Conservation (phyloP, 92 coral and sea anemone genomes). For the Palythoa heliodiscus region DNA sequence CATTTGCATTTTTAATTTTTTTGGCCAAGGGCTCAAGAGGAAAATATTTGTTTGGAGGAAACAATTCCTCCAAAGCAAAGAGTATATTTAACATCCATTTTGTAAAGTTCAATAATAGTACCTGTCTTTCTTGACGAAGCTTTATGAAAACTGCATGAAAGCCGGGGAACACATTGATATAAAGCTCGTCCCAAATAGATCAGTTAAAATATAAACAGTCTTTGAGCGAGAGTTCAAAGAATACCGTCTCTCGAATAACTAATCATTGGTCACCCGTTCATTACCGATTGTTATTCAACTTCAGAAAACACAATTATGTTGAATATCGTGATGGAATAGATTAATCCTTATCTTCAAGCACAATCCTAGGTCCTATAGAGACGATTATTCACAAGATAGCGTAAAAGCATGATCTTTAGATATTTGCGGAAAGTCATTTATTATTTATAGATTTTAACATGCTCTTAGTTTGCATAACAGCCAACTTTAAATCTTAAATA, state of each 20-base stretch:
- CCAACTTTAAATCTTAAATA: background rate
- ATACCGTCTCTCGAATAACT: background rate
- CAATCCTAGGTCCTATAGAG: background rate
- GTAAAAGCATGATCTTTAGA: background rate
- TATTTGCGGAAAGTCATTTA: conserved; percentile 11
- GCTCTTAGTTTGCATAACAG: conserved; percentile 36
- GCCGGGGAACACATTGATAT: background rate
- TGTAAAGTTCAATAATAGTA: too few relatives aligned
- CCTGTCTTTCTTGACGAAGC: background rate
- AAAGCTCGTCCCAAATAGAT: background rate
- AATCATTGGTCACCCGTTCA: background rate
- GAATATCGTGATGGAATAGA: background rate
- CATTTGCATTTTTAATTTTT: too few relatives aligned
- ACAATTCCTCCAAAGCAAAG: too few relatives aligned
- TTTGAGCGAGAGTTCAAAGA: background rate
- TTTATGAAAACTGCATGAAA: background rate
- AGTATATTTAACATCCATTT: too few relatives aligned
- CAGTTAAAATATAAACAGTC: background rate
- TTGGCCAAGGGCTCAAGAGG: too few relatives aligned
- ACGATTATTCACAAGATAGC: background rate
- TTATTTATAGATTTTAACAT: conserved; percentile 18
- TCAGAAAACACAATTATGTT: background rate
- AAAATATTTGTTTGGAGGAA: too few relatives aligned
- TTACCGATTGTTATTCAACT: background rate
- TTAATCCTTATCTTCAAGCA: background rate